A percentile compares a stretch with the other conserved stretches of the same genome.
Evolutionary conservation across 2,888 invertebrate genomes (phyloP).

Genomic region (Pandemis cinnamomeana): DNA sequence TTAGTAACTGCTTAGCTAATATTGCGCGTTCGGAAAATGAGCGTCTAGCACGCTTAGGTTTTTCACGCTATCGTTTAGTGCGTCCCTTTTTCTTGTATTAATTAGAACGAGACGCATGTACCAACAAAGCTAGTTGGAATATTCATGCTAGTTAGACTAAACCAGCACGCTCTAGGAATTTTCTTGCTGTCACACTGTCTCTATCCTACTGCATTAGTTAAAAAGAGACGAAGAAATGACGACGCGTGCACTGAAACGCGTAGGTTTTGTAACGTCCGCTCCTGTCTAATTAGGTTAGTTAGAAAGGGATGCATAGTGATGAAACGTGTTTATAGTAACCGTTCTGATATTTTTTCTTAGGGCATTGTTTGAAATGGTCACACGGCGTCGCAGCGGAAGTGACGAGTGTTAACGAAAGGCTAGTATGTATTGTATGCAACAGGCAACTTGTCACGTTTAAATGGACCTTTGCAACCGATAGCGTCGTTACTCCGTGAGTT

Average conservation of each 20-base stretch:
- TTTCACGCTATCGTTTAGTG: not conserved
- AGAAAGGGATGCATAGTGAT: not conserved
- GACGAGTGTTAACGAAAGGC: not conserved
- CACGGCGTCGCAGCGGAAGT: constrained; percentile 15
- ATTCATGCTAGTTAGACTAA: not conserved
- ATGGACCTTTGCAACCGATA: not conserved
- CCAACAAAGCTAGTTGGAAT: not conserved
- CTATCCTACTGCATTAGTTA: not conserved
- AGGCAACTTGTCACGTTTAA: not conserved
- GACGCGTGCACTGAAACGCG: not conserved
- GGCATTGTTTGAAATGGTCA: constrained; percentile 36
- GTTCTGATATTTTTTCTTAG: constrained; percentile 22
- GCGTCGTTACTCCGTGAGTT: no score
- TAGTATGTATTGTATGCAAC: not conserved
- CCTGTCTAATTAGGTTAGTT: not conserved
- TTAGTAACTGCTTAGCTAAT: not conserved
- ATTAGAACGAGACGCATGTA: not conserved
- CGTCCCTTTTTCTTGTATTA: not conserved
- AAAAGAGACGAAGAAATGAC: not conserved
- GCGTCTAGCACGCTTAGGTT: not conserved
- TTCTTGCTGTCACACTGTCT: not conserved
- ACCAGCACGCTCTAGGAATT: not conserved
- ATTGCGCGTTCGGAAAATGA: constrained; percentile 19
- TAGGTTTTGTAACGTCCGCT: not conserved
- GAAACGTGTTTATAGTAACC: not conserved